These are phyloP conservation scores for Molothrus ater DNA, from an alignment of 2,797 vertebrate genomes.

Conservation along the genomic window DNA sequence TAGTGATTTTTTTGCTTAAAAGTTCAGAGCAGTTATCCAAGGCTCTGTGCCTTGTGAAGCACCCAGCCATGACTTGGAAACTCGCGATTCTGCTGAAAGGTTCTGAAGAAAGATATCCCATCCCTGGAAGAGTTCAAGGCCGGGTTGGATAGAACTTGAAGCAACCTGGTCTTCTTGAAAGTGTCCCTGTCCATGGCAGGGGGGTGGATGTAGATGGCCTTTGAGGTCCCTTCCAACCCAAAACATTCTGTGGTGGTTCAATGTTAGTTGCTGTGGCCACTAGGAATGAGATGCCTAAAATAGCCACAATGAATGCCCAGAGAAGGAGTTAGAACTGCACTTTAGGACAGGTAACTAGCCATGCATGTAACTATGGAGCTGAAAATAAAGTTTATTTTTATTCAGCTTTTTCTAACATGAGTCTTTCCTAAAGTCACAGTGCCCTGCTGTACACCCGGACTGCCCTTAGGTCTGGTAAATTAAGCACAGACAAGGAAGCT, in stretches of 20 bases:
- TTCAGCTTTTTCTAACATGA: not conserved
- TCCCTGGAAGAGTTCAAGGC: not conserved
- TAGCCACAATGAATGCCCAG: not conserved
- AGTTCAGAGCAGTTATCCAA: not conserved
- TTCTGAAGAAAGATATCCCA: not conserved
- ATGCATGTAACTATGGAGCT: not conserved
- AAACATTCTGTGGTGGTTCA: fast-evolving
- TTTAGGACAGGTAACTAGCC: not conserved
- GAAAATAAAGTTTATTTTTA: not conserved
- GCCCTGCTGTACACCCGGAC: not conserved
- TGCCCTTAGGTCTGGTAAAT: not conserved
- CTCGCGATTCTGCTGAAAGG: not conserved
- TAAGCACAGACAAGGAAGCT: fast-evolving
- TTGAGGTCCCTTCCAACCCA: not conserved
- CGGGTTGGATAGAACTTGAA: not conserved
- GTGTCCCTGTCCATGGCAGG: not conserved
- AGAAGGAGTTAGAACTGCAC: not conserved
- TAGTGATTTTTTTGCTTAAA: not conserved
- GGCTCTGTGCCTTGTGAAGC: not conserved
- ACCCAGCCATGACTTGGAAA: not conserved
- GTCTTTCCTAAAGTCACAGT: not conserved
- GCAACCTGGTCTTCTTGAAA: not conserved
- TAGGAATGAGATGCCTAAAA: not conserved
- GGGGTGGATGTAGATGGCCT: not conserved
- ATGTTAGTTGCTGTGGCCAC: fast-evolving